Base-by-base conservation (phyloP, 1,140 invertebrate species). In the Drosophila varians region DNA sequence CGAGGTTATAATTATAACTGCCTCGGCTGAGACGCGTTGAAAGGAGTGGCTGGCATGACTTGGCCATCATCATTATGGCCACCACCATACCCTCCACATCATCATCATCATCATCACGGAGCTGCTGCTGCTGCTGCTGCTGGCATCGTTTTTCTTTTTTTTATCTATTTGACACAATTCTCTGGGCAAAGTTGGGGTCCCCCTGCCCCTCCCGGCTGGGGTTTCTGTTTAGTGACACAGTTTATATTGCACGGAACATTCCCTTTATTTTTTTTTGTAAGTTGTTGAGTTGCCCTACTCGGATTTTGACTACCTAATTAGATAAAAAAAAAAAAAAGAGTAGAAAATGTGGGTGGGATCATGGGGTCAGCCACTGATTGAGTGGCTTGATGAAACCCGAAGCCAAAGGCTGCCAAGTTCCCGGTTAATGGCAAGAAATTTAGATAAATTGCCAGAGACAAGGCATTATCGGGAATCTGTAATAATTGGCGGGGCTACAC, bases 101-200 rank as follows among this genome's bases (percentile, higher is more conserved):
- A 77, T 57, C 65, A 42, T 46, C 60, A 38, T 26, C 40, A 40
- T 31, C 34, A 23, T 42, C 23, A 9, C n/a, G n/a, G n/a, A n/a
- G n/a, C n/a, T 40, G 48, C 16, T 42, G 48, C 18, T 19, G 49
- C 48, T 26, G 65, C 28, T 62, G 68, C 68, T 60, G 52, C 16
- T 57, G 71, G 70, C 71, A 74, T 74, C 71, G 70, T 74, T 74
- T 74, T 73, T 74, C 45, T 74, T 74, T 75, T 74, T 75, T 86
- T 86, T 86, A 86, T 86, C 82, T 88, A 72, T 86, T 82, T 86
- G 82, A 86, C 82, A 86, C 82, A 86, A 86, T 86, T 86, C 76
- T 77, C 58, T 82, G 73, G 77, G 82, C 80, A 83, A 84, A 86
- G 79, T 86, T 86, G 76, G 79, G 60, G 36, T 60, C 43, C 28